A percentile compares a stretch with the other conserved stretches of the same genome.
These are phyloP conservation scores for Frankliniella fusca DNA, from an alignment of 2,888 invertebrate species.

Conservation along the genomic window DNA sequence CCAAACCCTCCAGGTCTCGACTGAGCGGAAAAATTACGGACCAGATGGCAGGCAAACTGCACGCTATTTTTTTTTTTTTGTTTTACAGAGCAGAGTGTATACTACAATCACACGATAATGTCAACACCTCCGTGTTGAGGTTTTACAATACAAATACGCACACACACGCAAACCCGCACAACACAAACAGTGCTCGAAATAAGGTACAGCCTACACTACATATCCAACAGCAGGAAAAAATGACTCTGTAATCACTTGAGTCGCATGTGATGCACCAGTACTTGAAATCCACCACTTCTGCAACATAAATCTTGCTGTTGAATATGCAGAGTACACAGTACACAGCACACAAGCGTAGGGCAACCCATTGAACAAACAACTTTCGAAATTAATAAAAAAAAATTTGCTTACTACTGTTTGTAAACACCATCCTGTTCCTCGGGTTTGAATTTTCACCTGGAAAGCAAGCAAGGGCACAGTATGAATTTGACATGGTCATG, in stretches of 20 bases:
- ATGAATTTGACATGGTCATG: background rate
- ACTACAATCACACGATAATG: background rate
- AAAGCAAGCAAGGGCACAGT: constrained; percentile 7
- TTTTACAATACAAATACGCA: background rate
- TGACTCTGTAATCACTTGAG: too few relatives aligned
- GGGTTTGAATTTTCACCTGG: background rate
- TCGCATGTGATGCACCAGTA: too few relatives aligned
- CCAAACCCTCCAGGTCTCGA: too few relatives aligned
- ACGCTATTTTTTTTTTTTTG: background rate
- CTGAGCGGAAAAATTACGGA: too few relatives aligned
- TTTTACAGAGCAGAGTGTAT: background rate
- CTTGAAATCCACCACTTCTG: too few relatives aligned
- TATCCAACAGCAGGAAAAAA: background rate
- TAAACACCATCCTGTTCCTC: constrained; percentile 19
- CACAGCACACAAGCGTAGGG: background rate
- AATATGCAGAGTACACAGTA: background rate
- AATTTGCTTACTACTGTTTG: constrained; percentile 8
- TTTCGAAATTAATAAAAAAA: background rate
- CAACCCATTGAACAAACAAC: background rate
- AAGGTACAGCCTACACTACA: background rate
- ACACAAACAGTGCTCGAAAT: background rate
- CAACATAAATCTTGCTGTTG: too few relatives aligned
- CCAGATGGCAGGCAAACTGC: background rate
- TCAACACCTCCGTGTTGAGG: background rate
- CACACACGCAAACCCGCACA: background rate